Evolutionary conservation across 1,140 invertebrate genomes (phyloP).

Genomic region (Polypedilum vanderplanki): DNA sequence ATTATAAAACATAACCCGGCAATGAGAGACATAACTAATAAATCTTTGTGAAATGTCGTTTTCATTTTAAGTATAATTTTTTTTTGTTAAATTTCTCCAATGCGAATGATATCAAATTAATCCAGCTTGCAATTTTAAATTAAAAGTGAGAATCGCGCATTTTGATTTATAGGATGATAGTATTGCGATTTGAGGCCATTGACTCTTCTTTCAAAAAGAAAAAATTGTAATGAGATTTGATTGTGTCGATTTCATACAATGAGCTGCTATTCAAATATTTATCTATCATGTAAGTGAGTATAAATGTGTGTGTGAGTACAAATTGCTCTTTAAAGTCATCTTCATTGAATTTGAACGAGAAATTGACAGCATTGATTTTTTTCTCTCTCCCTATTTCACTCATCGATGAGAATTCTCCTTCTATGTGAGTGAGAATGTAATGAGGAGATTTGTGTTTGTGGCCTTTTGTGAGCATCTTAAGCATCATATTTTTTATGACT

Average conservation of each 20-base stretch:
- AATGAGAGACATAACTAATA: slow-evolving; percentile 4
- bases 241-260: neutral
- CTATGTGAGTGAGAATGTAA: neutral
- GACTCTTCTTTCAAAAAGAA: neutral
- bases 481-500: slow-evolving; percentile 24
- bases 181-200: neutral
- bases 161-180: neutral
- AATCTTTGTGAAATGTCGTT: neutral
- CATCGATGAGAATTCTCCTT: neutral
- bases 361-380: slow-evolving; percentile 7
- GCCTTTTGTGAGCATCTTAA: slow-evolving; percentile 11
- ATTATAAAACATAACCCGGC: slow-evolving; percentile 9
- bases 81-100: neutral
- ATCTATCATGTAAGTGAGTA: too few species aligned
- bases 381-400: too few species aligned
- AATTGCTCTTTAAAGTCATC: neutral
- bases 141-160: neutral
- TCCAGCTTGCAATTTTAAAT: neutral
- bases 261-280: neutral
- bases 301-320: neutral
- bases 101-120: slow-evolving; percentile 1
- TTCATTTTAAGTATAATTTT: neutral
- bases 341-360: neutral
- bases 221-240: slow-evolving; percentile 1
- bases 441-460: neutral